Conservation (phyloP, 2,888 invertebrate genomes). For the Alloplasta piceator region DNA sequence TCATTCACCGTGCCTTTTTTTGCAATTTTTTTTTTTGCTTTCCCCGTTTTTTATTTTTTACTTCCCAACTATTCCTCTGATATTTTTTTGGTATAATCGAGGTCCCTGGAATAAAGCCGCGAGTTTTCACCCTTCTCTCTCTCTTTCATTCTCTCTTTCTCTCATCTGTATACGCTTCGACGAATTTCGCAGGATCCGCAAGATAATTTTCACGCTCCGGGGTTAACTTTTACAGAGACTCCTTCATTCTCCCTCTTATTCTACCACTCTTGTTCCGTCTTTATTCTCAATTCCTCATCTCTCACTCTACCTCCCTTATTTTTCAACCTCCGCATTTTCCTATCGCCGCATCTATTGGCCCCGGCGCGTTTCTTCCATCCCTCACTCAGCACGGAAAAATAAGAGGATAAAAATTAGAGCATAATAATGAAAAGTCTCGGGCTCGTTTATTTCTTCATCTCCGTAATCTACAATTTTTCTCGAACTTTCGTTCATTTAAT, state of each 20-base stretch:
- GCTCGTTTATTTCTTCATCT: background rate
- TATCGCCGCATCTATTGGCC: constrained; percentile 64
- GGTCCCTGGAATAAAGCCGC: constrained; percentile 44
- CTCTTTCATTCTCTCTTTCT: constrained; percentile 13
- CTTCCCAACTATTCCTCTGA: constrained; percentile 19
- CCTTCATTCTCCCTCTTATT: constrained; percentile 6
- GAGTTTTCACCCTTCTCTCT: constrained; percentile 14
- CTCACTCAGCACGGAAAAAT: constrained; percentile 34
- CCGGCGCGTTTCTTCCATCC: constrained; percentile 21
- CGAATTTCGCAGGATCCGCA: constrained; percentile 64
- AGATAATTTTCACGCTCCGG: constrained; percentile 66
- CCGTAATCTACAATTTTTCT: background rate
- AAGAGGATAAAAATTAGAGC: constrained; percentile 26
- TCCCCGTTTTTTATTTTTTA: constrained; percentile 37
- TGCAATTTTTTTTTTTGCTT: constrained; percentile 11
- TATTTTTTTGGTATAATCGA: constrained; percentile 40
- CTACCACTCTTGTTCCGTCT: background rate
- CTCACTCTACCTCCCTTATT: constrained; percentile 28
- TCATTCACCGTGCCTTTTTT: constrained; percentile 46
- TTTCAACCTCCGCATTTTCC: constrained; percentile 14
- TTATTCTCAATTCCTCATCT: background rate
- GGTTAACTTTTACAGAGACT: constrained; percentile 57
- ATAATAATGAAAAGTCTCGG: background rate
- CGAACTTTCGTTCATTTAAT: background rate
- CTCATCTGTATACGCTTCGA: constrained; percentile 51